These are phyloP conservation scores for Butastur rufipennis DNA, from an alignment of 2,113 vertebrate species.

Conservation along the genomic window DNA sequence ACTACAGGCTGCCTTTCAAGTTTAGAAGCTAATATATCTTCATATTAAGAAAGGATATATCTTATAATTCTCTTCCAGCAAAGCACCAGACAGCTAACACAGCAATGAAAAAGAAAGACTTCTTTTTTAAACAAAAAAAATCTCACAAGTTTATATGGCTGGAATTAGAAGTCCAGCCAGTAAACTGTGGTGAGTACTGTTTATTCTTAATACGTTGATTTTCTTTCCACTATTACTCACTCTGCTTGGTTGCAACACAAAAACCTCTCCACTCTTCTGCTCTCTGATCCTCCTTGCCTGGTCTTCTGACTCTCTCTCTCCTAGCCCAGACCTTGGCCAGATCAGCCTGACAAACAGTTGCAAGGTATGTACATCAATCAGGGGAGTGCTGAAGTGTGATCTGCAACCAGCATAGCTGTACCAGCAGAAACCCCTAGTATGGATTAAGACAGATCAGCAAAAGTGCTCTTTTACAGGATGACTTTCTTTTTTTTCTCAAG, in stretches of 20 bases:
- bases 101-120: background rate
- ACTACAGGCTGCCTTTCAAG: background rate
- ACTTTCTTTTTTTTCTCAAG: background rate
- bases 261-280: background rate
- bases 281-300: background rate
- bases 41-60: background rate
- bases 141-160: background rate
- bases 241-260: background rate
- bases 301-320: background rate
- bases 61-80: constrained; percentile 6
- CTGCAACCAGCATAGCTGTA: constrained; percentile 29
- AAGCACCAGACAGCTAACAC: background rate
- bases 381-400: constrained; percentile 36
- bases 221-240: background rate
- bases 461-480: background rate
- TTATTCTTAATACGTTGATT: background rate
- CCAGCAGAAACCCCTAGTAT: constrained; percentile 13
- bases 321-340: background rate
- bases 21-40: background rate
- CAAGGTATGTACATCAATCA: constrained; percentile 30
- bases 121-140: background rate
- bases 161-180: background rate
- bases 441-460: constrained; percentile 41
- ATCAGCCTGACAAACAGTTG: background rate
- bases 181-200: background rate